Evolutionary conservation across 2,113 vertebrate species (phyloP), one percentile per base, ranked within the genome.

Genomic region (Brevimyrus niger): DNA sequence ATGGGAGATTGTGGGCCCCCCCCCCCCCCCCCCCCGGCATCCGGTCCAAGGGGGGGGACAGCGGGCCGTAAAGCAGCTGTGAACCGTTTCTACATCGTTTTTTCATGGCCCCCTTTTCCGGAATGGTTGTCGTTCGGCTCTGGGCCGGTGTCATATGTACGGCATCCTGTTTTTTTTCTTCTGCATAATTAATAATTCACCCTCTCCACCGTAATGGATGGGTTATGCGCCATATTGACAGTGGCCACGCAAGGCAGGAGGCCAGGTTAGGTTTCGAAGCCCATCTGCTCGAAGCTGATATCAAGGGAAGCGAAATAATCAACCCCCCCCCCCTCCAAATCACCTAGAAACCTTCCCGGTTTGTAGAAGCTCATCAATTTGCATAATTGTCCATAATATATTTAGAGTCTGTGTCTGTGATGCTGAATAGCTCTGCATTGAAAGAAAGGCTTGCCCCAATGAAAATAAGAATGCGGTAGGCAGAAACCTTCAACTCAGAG

Each of bases 111-210:
- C 5, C 42, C 6, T 85, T 48, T 85, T 85, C 42, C 38, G 42
- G 44, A 84, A 84, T 44, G 15, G 19, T 4, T 85, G 2, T 50
- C 23, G 21, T 50, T 86, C 4, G 17, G 9, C 47, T 86, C 6
- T 42, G 73, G 35, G 73, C 13, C 1, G 73, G 73, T 80, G 73
- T 80, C 73, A 17, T 80, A 27, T 80, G 73, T 80, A 42, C 6
- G 15, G 17, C 31, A 80, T 35, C 73, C 31, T 17, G 35, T 42
- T 80, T 80, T 21, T 17, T 11, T 76, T 35, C 31, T 31, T 76
- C 38, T 76, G 73, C 27, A 53, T 87, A 87, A 87, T 87, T 87
- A 87, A 53, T 51, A 87, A 87, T 87, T 17, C 50, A 87, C 23
- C 85, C 85, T 53, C 85, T 53, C n/a, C 50, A 2, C 50, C 31